These are phyloP conservation scores for Hermaeophaga mercurialis DNA, from an alignment of 2,888 invertebrate species.

Conservation along the genomic window DNA sequence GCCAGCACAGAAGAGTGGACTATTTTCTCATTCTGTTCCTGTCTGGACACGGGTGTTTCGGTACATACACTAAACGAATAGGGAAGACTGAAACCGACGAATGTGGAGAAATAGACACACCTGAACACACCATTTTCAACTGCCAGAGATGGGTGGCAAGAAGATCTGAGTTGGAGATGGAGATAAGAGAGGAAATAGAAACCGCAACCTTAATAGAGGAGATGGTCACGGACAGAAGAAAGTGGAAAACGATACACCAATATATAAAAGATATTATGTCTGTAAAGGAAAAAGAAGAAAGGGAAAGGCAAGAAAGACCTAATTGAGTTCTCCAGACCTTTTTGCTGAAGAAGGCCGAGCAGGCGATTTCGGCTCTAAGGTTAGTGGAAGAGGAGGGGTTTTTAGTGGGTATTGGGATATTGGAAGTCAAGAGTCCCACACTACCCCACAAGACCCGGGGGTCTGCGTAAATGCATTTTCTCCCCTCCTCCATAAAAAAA, in stretches of 20 bases:
- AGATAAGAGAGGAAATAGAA: not conserved
- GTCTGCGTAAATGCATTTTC: no score
- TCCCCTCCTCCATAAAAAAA: no score
- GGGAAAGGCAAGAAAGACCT: not conserved
- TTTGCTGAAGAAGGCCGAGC: no score
- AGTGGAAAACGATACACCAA: not conserved
- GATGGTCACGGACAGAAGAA: not conserved
- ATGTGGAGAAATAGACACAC: not conserved
- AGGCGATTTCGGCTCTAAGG: no score
- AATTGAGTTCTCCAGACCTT: no score
- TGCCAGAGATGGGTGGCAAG: not conserved
- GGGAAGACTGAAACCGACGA: not conserved
- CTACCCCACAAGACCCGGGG: no score
- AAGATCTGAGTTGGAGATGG: not conserved
- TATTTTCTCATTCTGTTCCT: slow-evolving; percentile 8
- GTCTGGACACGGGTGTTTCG: slow-evolving; percentile 4
- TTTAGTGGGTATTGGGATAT: no score
- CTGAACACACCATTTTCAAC: not conserved
- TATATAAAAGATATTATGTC: not conserved
- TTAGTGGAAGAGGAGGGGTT: no score
- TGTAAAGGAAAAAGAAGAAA: not conserved
- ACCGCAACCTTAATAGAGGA: not conserved
- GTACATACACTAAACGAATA: not conserved
- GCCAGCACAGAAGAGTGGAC: slow-evolving; percentile 6
- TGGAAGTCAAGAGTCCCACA: no score